phyloP scores from a whole-genome alignment of 2,888 invertebrate genomes.

The Eristalis arbustorum region DNA sequence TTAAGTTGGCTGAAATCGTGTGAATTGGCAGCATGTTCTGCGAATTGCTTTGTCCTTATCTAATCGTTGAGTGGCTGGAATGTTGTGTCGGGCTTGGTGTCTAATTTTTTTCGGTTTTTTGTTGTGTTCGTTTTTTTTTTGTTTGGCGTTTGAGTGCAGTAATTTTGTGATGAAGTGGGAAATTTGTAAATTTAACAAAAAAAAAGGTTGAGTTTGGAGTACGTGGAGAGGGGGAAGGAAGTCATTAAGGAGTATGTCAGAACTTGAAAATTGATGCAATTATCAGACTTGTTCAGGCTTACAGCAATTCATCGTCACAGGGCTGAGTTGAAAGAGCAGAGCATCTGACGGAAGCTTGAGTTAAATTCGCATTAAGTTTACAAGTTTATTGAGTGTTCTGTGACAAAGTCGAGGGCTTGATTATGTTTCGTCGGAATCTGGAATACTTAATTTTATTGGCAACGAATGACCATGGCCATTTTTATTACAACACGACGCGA shows the following conservation, averaged over 20 bases:
- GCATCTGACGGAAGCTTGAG: not conserved
- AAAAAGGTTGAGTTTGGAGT: not conserved
- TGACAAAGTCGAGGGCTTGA: too few relatives aligned
- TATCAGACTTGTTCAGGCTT: not conserved
- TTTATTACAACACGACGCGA: too few relatives aligned
- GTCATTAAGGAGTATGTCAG: not conserved
- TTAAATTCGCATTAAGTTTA: not conserved
- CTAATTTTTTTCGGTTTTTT: not conserved
- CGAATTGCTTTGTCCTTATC: constrained; percentile 42
- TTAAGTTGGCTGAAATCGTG: constrained; percentile 26
- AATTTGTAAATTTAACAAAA: not conserved
- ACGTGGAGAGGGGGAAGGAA: not conserved
- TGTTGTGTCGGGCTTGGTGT: not conserved
- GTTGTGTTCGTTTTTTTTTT: not conserved
- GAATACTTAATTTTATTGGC: too few relatives aligned
- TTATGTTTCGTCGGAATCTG: too few relatives aligned
- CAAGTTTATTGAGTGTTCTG: too few relatives aligned
- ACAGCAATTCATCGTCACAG: not conserved
- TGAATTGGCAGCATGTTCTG: constrained; percentile 32
- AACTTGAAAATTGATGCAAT: not conserved
- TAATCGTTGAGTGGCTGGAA: constrained; percentile 17
- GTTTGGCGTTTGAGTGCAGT: not conserved
- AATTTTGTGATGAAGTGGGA: not conserved
- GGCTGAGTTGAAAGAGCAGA: not conserved
- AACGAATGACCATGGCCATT: too few relatives aligned